Base-by-base conservation (phyloP, 2,888 invertebrate species). In the Drosophila histrio region DNA sequence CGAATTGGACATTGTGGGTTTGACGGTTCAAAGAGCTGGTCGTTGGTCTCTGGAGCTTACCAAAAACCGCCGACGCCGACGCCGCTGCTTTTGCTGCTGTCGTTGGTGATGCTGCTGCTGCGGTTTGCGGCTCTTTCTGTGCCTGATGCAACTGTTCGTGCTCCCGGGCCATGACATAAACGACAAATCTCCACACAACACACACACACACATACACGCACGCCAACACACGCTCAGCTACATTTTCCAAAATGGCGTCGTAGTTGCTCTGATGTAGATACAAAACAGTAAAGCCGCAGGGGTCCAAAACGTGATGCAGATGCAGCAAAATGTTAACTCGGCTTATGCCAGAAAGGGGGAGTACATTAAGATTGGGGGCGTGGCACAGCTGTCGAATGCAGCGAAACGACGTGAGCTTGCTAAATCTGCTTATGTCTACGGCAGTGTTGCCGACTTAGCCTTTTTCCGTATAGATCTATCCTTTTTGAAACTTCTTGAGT, bases 51-150 rank as follows among this genome's bases (percentile, higher is more conserved):
- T 69, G 64, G 72, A 86, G 80, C 72, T 79, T 77, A 79, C 80
- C 75, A 81, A 76, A 79, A 75, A 78, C 81, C 78, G 56, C 84
- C 73, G 72, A 39, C 60, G 68, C 22, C 28, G 65, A 32, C 68
- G 67, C 41, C 60, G 57, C 43, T 39, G 41, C 38, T 32, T 56
- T 36, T 62, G 57, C 43, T 39, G 41, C 38, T 32, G 62, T 36
- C 43, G 65, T 41, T 58, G 70, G 47, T 56, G 67, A 54, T 72
- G 68, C 60, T 66, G 65, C 65, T 77, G 72, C 58, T 85, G 83
- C 59, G 84, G 84, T 87, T 87, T 84, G 88, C 49, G 87, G 88
- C 86, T 82, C 61, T 72, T 69, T 79, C 78, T 82, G 83, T 71
- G 87, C 73, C 76, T 67, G 79, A 76, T 87, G 83, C 87, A 85